Evolutionary conservation across 2,888 invertebrate species (phyloP).

Genomic region (Hemaris fuciformis): DNA sequence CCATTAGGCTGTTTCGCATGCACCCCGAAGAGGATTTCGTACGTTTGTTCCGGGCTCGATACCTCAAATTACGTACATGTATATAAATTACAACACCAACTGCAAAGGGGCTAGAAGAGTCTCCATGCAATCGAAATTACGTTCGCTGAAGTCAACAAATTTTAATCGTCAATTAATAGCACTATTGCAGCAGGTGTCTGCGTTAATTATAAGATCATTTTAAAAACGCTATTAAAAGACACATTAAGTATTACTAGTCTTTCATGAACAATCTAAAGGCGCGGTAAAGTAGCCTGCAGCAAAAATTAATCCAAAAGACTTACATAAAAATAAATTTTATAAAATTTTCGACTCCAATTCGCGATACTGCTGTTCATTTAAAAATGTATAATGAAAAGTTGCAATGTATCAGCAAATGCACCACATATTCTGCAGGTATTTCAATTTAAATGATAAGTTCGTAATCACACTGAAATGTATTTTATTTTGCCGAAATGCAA

Average conservation of each 20-base stretch:
- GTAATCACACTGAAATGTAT: constrained; percentile 5
- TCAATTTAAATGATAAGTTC: constrained; percentile 6
- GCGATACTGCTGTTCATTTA: not conserved
- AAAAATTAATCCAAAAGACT: not conserved
- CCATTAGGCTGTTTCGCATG: constrained; percentile 59
- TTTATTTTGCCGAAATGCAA: constrained; percentile 5
- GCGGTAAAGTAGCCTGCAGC: not conserved
- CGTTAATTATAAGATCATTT: not conserved
- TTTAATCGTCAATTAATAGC: not conserved
- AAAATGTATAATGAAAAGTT: constrained; percentile 2
- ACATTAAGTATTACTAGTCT: not conserved
- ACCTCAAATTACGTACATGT: not conserved
- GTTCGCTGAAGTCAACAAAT: not conserved
- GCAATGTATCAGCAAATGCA: not conserved
- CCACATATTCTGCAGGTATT: not conserved
- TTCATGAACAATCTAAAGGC: too few relatives aligned
- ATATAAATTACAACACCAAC: not conserved
- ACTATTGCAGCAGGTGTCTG: not conserved
- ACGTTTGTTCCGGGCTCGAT: constrained; percentile 26
- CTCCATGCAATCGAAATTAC: not conserved
- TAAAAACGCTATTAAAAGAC: not conserved
- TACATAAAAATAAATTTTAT: not conserved
- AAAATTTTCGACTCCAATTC: not conserved
- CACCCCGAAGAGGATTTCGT: constrained; percentile 2
- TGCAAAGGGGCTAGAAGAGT: not conserved